Evolutionary conservation across 2,113 vertebrate species (phyloP).

Genomic region (Bujurquina vittata): DNA sequence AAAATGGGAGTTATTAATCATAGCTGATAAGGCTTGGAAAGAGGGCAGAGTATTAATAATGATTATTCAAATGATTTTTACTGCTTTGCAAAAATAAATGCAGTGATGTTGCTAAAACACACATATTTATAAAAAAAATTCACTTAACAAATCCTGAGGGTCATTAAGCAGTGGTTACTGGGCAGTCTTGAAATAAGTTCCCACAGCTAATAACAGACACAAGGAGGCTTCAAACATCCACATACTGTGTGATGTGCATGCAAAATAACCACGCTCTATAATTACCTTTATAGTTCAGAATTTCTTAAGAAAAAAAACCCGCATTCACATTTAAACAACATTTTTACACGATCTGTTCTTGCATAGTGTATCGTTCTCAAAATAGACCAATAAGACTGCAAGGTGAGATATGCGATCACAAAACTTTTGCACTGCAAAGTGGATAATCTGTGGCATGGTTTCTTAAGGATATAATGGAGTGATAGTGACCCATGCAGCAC

Average conservation of each 20-base stretch:
- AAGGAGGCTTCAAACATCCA: background rate
- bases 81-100: background rate
- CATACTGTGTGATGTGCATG: background rate
- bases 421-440: background rate
- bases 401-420: background rate
- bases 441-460: constrained; percentile 9
- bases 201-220: background rate
- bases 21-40: background rate
- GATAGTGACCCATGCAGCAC: constrained; percentile 25
- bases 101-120: background rate
- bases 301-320: background rate
- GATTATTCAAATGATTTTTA: background rate
- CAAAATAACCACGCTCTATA: background rate
- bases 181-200: background rate
- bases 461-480: constrained; percentile 26
- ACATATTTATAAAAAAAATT: background rate
- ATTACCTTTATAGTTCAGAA: background rate
- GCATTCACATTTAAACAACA: background rate
- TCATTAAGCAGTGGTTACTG: background rate
- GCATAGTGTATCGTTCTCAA: background rate
- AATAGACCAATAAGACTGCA: background rate
- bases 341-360: background rate
- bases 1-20: background rate
- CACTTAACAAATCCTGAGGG: background rate
- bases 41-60: background rate